Evolutionary conservation across 1,140 invertebrate species (phyloP).

Genomic region (Lucilia sericata): DNA sequence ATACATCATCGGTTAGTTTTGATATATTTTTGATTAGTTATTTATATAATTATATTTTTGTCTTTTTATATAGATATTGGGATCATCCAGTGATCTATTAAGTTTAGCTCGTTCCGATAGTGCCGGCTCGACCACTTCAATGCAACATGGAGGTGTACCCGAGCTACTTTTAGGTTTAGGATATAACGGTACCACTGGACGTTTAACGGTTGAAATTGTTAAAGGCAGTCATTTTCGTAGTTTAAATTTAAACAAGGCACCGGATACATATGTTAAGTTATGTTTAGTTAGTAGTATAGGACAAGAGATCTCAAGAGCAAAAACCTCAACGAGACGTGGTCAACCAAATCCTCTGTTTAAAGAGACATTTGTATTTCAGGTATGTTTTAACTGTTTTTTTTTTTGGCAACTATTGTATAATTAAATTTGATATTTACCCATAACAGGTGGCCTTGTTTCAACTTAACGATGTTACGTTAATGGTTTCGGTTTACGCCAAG

Average conservation of each 20-base stretch:
- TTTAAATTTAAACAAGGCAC: constrained; percentile 79
- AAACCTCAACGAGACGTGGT: constrained; percentile 88
- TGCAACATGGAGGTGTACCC: constrained; percentile 89
- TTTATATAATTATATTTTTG: constrained; percentile 5
- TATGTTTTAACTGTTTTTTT: constrained; percentile 64
- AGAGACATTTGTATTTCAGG: constrained; percentile 96
- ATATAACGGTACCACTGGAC: constrained; percentile 93
- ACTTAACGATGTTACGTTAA: constrained; percentile 93
- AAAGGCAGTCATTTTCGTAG: constrained; percentile 94
- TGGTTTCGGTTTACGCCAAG: constrained; percentile 93
- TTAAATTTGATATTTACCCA: too few species aligned
- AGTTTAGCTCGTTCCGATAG: constrained; percentile 91
- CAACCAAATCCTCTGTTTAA: constrained; percentile 96
- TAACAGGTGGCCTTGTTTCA: constrained; percentile 91
- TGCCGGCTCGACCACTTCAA: constrained; percentile 92
- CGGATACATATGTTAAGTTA: constrained; percentile 94
- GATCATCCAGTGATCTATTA: constrained; percentile 73
- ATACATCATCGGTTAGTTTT: constrained; percentile 80
- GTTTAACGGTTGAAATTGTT: constrained; percentile 88
- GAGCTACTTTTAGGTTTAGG: constrained; percentile 89
- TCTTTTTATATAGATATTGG: constrained; percentile 60
- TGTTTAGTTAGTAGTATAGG: constrained; percentile 91
- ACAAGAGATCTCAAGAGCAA: constrained; percentile 91
- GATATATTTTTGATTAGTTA: too few species aligned
- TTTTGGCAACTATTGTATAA: too few species aligned